Evolutionary conservation across 1,140 invertebrate species (phyloP), one percentile per base, ranked within the genome.

Genomic region (Sinonovacula constricta): DNA sequence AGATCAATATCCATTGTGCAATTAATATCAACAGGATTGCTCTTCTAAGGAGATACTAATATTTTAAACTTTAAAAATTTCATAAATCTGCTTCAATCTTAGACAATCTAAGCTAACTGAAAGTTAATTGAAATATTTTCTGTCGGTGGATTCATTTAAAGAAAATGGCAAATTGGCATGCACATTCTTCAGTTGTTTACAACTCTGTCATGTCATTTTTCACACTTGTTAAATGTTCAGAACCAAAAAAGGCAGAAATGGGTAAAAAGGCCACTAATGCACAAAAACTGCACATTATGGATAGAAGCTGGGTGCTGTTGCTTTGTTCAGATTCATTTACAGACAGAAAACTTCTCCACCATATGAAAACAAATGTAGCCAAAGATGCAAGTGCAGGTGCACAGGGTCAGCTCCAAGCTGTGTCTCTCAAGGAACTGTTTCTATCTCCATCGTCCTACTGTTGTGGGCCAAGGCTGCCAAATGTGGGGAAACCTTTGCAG

Each of bases 401-500:
- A 10, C 39, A 45, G 7, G 18, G 7, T 18, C 39, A 45, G 18
- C 39, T 45, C 7, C 39, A 45, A 45, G 7, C 18, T 45, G 39
- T 7, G 7, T 18, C 39, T 45, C 39, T 45, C 39, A 45, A 10
- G 39, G 7, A 18, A 45, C 39, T 45, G 39, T 45, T 10, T 67
- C n/a, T 34, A 76, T 7, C 33, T 10, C 18, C 72, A 76, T 66
- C n/a, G 31, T 22, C 22, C 72, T 28, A 67, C 77, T 79, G 69
- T 79, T 60, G 30, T 28, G 22, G 33, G 77, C 49, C 36, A 79
- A 24, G 15, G 68, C 69, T 51, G 72, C 66, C 14, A 79, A 28
- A 66, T 79, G 77, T 24, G 77, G 51, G 14, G 77, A 79, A 7
- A 79, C 63, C 77, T 79, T 60, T 5, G 63, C 67, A 36, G 34